Evolutionary conservation across 2,888 invertebrate genomes (phyloP), one percentile per base, ranked within the genome.

Genomic region (Icerya purchasi): DNA sequence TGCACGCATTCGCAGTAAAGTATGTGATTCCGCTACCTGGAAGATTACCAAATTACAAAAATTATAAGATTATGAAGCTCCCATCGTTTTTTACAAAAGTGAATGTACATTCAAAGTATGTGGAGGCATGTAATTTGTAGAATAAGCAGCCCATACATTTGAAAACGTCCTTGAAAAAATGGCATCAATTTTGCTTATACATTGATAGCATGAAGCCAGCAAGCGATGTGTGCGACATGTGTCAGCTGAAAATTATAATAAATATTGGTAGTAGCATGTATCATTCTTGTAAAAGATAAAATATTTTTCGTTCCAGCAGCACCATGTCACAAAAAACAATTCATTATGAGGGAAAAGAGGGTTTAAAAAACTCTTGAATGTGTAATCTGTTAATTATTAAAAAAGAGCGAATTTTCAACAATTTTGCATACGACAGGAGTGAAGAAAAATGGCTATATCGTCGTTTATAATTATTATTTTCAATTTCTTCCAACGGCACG

Each of bases 161-260:
- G 14, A 5, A 36, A 36, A 8, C 36, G 36, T 36, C 14, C 14
- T 36, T 14, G 14, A 36, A 8, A 8, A 36, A 5, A 8, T 36
- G 36, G 36, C 36, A 14, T 14, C 5, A 36, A 36, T 36, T 8
- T 14, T 36, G 36, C 36, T 14, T 14, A 14, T 36, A 36, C 36
- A 54, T 54, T 22, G 54, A 54, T 22, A 54, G 21, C 22, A 21
- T 54, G 54, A 54, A 54, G 22, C 54, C 54, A 21, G 14, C 54
- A 22, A 54, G 54, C 22, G 54, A 54, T 18, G 14, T 54, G 22
- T 54, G 54, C 18, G 54, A 54, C 22, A 18, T 54, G 14, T 54
- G 54, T 22, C 54, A 54, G 22, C 22, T 54, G 22, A 54, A 19
- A 3, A 54, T 54, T n/a, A n/a, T n/a, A n/a, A n/a, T n/a, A n/a